Conservation (phyloP, 2,797 vertebrate genomes). For the Vireo griseus region DNA sequence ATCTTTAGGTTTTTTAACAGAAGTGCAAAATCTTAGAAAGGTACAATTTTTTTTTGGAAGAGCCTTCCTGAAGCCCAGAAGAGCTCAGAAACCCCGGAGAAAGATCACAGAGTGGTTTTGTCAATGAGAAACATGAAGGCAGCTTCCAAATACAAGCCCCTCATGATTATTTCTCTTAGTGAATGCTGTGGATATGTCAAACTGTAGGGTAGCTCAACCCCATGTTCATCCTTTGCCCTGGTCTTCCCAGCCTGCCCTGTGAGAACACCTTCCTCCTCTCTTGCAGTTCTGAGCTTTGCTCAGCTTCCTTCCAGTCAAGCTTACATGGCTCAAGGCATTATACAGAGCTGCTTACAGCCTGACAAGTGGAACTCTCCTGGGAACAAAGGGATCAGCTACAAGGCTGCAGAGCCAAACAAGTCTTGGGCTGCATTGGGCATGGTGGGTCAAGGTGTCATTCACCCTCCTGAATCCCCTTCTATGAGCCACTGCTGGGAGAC, state of each 20-base stretch:
- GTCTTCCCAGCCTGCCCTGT: neutral
- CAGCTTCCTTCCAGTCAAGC: neutral
- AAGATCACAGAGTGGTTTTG: neutral
- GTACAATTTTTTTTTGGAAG: neutral
- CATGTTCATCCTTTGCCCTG: rapidly evolving
- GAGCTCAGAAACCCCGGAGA: neutral
- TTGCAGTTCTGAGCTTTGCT: neutral
- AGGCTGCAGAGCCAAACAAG: neutral
- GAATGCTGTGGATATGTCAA: neutral
- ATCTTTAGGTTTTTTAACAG: neutral
- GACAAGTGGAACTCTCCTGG: neutral
- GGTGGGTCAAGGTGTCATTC: neutral
- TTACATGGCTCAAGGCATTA: rapidly evolving
- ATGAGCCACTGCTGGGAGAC: neutral
- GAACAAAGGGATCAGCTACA: neutral
- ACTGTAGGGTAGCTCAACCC: neutral
- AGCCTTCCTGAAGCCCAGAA: neutral
- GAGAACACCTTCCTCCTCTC: neutral
- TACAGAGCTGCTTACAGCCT: neutral
- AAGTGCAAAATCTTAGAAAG: neutral
- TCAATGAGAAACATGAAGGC: neutral
- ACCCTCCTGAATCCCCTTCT: neutral
- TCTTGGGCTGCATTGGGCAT: rapidly evolving
- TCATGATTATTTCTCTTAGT: neutral
- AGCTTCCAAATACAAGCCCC: neutral